Conservation (phyloP, 2,888 invertebrate species). For the Xanthia icteritia region DNA sequence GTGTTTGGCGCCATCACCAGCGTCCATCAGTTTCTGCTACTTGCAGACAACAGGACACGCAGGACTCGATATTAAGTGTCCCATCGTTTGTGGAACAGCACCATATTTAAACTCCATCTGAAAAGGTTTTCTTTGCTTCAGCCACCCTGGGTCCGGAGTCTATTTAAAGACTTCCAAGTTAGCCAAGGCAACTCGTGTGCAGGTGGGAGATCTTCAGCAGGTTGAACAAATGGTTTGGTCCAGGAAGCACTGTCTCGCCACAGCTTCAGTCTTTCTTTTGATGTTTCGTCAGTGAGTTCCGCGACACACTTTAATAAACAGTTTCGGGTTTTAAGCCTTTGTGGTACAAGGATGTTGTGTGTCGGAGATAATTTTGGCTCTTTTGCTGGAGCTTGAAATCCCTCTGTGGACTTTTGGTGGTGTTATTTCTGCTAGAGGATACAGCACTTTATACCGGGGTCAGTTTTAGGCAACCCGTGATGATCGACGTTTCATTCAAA, state of each 20-base stretch:
- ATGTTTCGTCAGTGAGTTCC: not conserved
- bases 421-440: not conserved
- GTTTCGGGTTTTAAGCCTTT: not conserved
- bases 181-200: not conserved
- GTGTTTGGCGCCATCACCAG: too few species aligned
- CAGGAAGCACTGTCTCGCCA: not conserved
- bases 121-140: not conserved
- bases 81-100: not conserved
- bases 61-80: too few species aligned
- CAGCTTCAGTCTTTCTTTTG: not conserved
- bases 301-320: not conserved
- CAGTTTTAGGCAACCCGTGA: not conserved
- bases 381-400: not conserved
- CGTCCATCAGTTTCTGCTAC: too few species aligned
- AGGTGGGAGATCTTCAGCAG: not conserved
- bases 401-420: not conserved
- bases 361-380: not conserved
- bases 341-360: not conserved
- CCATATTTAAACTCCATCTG: not conserved
- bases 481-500: not conserved
- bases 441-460: not conserved
- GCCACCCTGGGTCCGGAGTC: not conserved
- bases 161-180: not conserved
- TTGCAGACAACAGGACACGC: too few species aligned
- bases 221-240: not conserved